These are phyloP conservation scores for Lepidurus apus DNA, from an alignment of 1,140 invertebrate species.

Conservation along the genomic window DNA sequence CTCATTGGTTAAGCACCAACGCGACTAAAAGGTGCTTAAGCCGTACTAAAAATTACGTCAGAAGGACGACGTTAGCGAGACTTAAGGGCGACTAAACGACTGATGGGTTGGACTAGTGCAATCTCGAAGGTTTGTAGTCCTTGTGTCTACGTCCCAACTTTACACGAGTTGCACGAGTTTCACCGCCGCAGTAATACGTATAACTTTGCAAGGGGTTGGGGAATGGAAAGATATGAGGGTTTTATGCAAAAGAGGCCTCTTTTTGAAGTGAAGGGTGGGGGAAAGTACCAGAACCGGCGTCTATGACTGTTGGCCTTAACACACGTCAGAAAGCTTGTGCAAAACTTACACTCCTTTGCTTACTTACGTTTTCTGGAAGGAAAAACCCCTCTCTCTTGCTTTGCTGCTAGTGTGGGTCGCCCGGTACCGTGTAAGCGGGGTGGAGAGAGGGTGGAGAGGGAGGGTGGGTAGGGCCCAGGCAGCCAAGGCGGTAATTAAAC, in stretches of 20 bases:
- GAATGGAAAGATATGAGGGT: constrained; percentile 1
- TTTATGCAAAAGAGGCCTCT: constrained; percentile 15
- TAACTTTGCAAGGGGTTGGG: not conserved
- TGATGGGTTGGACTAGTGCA: too few species aligned
- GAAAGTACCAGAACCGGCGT: not conserved
- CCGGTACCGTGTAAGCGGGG: not conserved
- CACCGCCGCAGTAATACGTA: not conserved
- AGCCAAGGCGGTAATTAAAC: constrained; percentile 14
- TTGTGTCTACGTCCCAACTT: too few species aligned
- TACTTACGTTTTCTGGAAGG: not conserved
- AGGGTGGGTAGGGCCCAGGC: not conserved
- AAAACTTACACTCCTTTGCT: not conserved
- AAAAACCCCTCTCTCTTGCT: not conserved
- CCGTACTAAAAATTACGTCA: too few species aligned
- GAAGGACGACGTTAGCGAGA: too few species aligned
- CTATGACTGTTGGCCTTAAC: constrained; percentile 15
- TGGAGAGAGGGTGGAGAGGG: not conserved
- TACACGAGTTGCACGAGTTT: not conserved
- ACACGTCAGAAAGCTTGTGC: not conserved
- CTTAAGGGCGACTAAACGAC: too few species aligned
- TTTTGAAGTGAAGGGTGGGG: not conserved
- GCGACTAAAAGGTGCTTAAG: too few species aligned
- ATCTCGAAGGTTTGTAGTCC: too few species aligned
- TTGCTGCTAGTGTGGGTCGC: not conserved
- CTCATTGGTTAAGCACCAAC: too few species aligned